Conservation (phyloP, 2,888 invertebrate genomes). For the Melieria omissa region DNA sequence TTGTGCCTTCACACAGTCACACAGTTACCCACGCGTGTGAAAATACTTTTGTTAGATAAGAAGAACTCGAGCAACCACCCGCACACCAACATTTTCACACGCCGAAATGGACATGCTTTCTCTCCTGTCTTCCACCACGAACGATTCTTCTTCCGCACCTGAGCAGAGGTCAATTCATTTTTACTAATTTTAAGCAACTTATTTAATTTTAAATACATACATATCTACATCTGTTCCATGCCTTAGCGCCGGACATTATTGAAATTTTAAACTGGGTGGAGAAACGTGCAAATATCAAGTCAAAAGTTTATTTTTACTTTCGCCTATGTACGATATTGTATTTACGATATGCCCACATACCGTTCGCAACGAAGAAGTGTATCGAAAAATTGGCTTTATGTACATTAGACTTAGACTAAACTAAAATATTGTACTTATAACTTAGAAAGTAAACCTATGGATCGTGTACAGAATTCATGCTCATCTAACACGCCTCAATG, state of each 20-base stretch:
- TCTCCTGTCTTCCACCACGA: no score
- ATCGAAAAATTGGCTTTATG: neutral
- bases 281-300: conserved; percentile 52
- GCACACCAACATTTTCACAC: neutral
- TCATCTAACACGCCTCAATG: no score
- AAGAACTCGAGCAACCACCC: neutral
- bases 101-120: no score
- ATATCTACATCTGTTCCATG: no score
- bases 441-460: neutral
- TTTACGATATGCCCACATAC: no score
- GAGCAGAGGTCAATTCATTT: no score
- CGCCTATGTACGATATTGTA: no score
- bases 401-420: neutral
- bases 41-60: neutral
- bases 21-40: no score
- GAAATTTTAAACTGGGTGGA: conserved; percentile 65
- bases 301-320: conserved; percentile 1
- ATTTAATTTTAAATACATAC: no score
- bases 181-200: no score
- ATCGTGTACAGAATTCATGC: no score
- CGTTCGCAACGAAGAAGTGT: neutral
- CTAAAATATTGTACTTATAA: neutral
- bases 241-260: conserved; percentile 19
- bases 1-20: neutral
- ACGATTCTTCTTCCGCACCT: no score